Evolutionary conservation across 2,113 vertebrate species (phyloP).

Genomic region (Cyanistes caeruleus): DNA sequence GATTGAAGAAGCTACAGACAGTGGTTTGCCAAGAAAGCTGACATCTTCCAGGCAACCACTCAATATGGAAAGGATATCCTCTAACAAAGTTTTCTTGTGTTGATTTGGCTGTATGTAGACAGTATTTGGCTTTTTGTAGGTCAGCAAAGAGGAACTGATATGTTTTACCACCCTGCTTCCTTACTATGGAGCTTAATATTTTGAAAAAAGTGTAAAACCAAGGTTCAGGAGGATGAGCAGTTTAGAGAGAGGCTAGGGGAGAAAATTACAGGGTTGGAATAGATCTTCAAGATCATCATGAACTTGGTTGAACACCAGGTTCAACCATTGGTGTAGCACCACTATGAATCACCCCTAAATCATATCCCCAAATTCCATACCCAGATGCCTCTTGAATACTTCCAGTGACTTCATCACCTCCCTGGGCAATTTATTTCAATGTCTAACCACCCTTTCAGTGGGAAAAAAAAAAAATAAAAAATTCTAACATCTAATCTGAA

Average conservation of each 20-base stretch:
- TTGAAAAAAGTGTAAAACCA: background rate
- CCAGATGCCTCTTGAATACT: background rate
- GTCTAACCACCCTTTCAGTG: background rate
- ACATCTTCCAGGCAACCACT: background rate
- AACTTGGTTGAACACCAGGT: no score
- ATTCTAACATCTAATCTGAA: background rate
- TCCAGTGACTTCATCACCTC: background rate
- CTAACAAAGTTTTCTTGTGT: background rate
- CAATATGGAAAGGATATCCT: background rate
- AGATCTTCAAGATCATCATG: background rate
- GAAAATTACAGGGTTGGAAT: background rate
- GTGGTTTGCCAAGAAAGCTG: background rate
- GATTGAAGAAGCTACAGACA: background rate
- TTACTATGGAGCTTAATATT: background rate
- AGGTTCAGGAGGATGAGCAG: background rate
- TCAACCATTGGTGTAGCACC: background rate
- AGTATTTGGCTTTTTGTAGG: background rate
- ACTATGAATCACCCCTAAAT: background rate
- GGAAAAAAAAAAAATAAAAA: background rate
- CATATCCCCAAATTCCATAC: background rate
- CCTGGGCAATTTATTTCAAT: background rate
- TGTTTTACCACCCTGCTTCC: background rate
- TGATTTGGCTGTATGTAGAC: background rate
- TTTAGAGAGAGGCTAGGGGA: background rate
- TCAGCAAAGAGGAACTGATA: background rate